Evolutionary conservation across 2,888 invertebrate genomes (phyloP).

Genomic region (Trichopria drosophilae): DNA sequence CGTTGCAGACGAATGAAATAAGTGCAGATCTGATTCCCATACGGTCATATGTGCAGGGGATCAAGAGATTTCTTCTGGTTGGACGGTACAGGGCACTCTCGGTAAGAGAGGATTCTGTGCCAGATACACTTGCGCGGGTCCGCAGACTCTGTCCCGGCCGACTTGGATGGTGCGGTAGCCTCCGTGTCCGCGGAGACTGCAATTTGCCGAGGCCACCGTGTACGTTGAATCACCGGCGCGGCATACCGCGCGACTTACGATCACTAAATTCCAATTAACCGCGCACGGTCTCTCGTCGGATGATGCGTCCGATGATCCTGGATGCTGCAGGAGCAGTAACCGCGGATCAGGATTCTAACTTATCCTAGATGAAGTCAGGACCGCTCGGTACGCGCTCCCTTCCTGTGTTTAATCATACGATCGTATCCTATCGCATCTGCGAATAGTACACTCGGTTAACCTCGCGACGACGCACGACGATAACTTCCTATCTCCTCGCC

Average conservation of each 20-base stretch:
- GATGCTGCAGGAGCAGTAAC: conserved; percentile 28
- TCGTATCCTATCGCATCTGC: conserved; percentile 20
- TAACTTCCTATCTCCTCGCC: conserved; percentile 11
- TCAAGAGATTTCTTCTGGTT: too few species aligned
- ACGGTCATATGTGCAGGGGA: too few species aligned
- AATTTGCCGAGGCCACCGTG: conserved; percentile 41
- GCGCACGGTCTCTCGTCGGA: conserved; percentile 26
- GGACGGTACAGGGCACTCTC: too few species aligned
- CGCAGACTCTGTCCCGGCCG: background rate
- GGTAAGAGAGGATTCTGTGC: background rate
- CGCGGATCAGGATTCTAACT: conserved; percentile 39
- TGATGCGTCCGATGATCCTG: conserved; percentile 16
- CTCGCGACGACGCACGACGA: conserved; percentile 27
- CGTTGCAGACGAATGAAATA: too few species aligned
- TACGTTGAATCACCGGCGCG: conserved; percentile 17
- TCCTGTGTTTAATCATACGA: conserved; percentile 38
- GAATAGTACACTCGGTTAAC: conserved; percentile 25
- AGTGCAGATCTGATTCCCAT: too few species aligned
- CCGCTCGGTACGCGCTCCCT: conserved; percentile 27
- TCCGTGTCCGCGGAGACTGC: conserved; percentile 37
- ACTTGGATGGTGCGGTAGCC: background rate
- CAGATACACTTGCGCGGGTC: background rate
- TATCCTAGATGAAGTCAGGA: conserved; percentile 37
- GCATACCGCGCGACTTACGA: conserved; percentile 45
- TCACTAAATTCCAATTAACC: conserved; percentile 54